These are phyloP conservation scores for Hydrozoanthus tunicans DNA, from an alignment of 64 coral and sea anemone genomes.

Conservation along the genomic window DNA sequence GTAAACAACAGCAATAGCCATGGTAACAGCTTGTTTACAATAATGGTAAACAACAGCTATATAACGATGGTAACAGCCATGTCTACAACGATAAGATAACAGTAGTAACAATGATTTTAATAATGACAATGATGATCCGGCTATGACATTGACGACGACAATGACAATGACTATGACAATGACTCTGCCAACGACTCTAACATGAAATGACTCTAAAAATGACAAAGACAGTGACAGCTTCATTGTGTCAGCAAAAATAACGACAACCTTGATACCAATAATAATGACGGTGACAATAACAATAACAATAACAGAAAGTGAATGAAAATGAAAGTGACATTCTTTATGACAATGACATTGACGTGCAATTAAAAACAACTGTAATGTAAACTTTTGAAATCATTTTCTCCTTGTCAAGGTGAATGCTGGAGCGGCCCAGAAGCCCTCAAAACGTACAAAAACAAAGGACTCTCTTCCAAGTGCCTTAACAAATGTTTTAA, in stretches of 20 bases:
- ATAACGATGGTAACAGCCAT: too few species aligned
- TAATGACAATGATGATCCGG: not conserved
- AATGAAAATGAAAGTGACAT: not conserved
- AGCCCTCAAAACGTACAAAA: not conserved
- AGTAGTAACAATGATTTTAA: not conserved
- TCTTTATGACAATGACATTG: not conserved
- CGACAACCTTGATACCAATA: not conserved
- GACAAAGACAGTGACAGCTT: too few species aligned
- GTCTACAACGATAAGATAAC: not conserved
- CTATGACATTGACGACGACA: not conserved
- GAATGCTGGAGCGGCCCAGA: slow-evolving; percentile 28
- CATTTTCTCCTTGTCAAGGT: not conserved
- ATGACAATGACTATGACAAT: not conserved
- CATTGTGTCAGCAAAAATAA: not conserved
- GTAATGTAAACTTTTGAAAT: not conserved
- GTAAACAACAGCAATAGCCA: too few species aligned
- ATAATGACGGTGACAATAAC: not conserved
- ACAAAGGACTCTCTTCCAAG: not conserved
- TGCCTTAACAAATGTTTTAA: slow-evolving; percentile 59
- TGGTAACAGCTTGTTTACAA: too few species aligned
- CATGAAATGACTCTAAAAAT: too few species aligned
- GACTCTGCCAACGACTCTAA: not conserved
- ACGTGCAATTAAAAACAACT: too few species aligned
- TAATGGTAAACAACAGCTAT: too few species aligned
- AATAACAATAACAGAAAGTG: not conserved